Evolutionary conservation across 2,113 vertebrate species (phyloP).

Genomic region (Aplodontia rufa): DNA sequence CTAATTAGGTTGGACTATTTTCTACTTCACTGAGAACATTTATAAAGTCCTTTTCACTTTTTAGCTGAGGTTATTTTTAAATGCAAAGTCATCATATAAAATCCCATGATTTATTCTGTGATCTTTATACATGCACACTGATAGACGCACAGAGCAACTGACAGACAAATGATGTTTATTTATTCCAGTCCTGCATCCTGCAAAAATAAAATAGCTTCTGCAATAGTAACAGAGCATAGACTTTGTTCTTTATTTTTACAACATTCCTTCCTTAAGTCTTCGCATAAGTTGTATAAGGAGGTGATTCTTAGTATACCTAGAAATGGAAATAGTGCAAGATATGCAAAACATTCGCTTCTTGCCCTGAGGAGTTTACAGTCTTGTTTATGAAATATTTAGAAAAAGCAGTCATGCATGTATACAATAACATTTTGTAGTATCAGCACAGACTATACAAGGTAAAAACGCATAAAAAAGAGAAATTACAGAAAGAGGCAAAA

Average conservation of each 20-base stretch:
- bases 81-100: background rate
- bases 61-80: background rate
- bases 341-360: background rate
- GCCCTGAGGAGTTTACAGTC: background rate
- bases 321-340: background rate
- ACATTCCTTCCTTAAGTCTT: background rate
- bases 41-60: background rate
- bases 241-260: background rate
- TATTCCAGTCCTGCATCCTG: background rate
- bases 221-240: background rate
- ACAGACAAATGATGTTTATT: background rate
- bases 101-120: background rate
- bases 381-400: conserved; percentile 21
- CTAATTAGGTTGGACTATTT: background rate
- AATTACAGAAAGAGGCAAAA: background rate
- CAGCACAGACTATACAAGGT: background rate
- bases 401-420: background rate
- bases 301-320: background rate
- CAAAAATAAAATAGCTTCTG: background rate
- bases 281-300: background rate
- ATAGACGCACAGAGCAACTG: background rate
- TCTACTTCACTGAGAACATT: background rate
- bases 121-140: background rate
- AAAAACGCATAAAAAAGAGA: background rate
- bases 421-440: background rate